Evolutionary conservation across 2,888 invertebrate species (phyloP), one percentile per base, ranked within the genome.

Genomic region (Ectemnius cavifrons): DNA sequence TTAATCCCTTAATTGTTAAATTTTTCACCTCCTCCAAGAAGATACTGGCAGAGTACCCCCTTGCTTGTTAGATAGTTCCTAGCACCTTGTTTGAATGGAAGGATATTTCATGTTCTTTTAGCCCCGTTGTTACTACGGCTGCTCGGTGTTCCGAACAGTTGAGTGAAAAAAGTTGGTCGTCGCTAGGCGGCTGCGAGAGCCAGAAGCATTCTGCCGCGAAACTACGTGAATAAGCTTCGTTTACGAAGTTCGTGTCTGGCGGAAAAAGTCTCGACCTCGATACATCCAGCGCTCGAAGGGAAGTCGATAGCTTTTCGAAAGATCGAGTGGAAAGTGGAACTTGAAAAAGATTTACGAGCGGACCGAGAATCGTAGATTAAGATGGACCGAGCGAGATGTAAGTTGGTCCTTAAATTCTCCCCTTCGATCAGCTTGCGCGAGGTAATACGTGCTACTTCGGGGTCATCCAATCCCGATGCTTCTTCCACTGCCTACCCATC

Each of bases 311-410:
- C 59, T 49, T 63, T 59, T 37, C 60, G 76, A 61, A 73, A 78
- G 73, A 80, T 80, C 78, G 81, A 76, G 67, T 71, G 76, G 76
- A 78, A 81, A 80, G 81, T 75, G 61, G 77, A 72, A 77, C 73
- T 76, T 64, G 76, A 67, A 63, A 63, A 81, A 81, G 81, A 80
- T 78, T 78, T 80, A 80, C 78, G 81, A 71, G 14, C 57, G 56
- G 60, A 52, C 57, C 58, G 63, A 56, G 76, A 69, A 76, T 73
- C 80, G 71, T 78, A 67, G 81, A 81, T 81, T 81, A 78, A 62
- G 62, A 77, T 61, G 69, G 46, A 67, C 69, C 66, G 62, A 66
- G 58, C 64, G 57, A 72, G 65, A 73, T 66, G 57, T 57, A 63
- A 65, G 65, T 73, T 62, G 76, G 68, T 72, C 77, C 79, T 80